Base-by-base conservation (phyloP, 2,888 invertebrate species). In the Prostheceraeus crozeri region DNA sequence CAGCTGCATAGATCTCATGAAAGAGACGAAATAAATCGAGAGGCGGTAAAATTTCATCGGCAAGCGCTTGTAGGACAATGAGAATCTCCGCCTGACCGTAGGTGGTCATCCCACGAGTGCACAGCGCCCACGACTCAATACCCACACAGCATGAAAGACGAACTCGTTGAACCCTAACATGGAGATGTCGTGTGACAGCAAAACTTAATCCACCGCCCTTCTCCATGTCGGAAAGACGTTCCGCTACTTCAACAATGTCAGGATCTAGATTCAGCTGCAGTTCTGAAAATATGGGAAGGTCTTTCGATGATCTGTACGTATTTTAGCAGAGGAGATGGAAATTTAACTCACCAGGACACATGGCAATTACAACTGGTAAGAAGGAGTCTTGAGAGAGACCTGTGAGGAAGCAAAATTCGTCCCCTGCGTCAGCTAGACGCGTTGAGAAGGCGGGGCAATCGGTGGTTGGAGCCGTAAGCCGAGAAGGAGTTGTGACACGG, bases 1-100 rank as follows among this genome's bases (percentile, higher is more conserved):
- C 78, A 61, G 76, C 75, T 63, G 81, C 80, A 72, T 85, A 87
- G 40, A 88, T 79, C 66, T 82, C 81, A 70, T 83, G 83, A 55
- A 87, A 80, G 71, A 86, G 84, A 63, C 82, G 76, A 69, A 88
- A 84, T 57, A 88, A 79, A 72, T 88, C 87, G 67, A 82, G 82
- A 0, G 86, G 85, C 2, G 75, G 74, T 27, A 71, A 62, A 30
- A 83, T 76, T 46, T 73, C 75, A 53, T 79, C 79, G 68, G 81
- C 78, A 30, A 82, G 77, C 60, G 72, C 71, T 73, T 87, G 86
- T 21, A 88, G 75, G 35, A 87, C 72, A 59, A 86, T 81, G 46
- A 87, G 82, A 19, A 89, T 78, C 77, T 88, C 88, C 71, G 87
- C 87, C 71, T 87, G 87, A 1, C 86, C 86, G 16, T 86, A 86